Percentiles rank a stretch among this genome's conserved stretches.
Conservation (phyloP, 2,888 invertebrate genomes). For the Amphipoea lucens region DNA sequence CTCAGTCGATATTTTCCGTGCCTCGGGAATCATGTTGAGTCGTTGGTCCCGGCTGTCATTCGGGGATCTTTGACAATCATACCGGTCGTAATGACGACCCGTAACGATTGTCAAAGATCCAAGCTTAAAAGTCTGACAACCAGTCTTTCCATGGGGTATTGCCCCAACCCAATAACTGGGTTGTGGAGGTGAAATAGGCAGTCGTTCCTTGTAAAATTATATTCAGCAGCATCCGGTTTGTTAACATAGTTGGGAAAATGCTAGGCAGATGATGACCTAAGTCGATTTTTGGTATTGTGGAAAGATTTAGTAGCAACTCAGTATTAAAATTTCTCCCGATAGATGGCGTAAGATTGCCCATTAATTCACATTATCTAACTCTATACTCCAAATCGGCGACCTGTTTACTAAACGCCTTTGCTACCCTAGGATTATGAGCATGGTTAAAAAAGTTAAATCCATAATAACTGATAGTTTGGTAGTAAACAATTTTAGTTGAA, state of each 20-base stretch:
- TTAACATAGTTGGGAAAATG: not conserved
- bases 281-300: not conserved
- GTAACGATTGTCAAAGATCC: no score
- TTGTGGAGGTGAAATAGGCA: not conserved
- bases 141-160: not conserved
- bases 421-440: slow-evolving; percentile 10
- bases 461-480: not conserved
- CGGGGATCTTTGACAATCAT: not conserved
- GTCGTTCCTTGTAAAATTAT: not conserved
- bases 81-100: not conserved
- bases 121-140: not conserved
- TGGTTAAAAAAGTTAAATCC: not conserved
- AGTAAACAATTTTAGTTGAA: slow-evolving; percentile 2
- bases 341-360: slow-evolving; percentile 8
- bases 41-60: not conserved
- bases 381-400: not conserved
- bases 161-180: not conserved
- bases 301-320: slow-evolving; percentile 5
- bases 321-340: not conserved
- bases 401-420: not conserved
- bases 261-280: not conserved
- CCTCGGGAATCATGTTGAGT: not conserved
- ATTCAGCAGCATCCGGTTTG: not conserved
- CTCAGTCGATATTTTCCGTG: not conserved
- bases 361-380: not conserved